A percentile compares a stretch with the other conserved stretches of the same genome.
Evolutionary conservation across 1,140 invertebrate species (phyloP).

Genomic region (Lethrus apterus): DNA sequence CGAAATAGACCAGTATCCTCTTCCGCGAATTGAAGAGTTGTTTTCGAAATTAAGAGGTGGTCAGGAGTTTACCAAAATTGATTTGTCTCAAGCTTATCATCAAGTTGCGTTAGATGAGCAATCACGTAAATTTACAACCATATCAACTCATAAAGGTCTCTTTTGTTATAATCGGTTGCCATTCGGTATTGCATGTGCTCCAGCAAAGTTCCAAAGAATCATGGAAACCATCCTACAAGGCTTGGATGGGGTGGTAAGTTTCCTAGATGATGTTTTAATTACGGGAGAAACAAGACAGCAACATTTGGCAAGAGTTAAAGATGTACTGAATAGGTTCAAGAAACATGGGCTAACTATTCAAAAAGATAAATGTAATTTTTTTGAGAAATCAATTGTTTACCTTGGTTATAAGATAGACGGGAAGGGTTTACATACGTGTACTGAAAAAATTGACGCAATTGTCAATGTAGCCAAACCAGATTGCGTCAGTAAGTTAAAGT

Average conservation of each 20-base stretch:
- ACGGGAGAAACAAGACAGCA: slow-evolving; percentile 23
- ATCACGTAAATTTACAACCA: slow-evolving; percentile 10
- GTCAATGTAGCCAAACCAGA: slow-evolving; percentile 24
- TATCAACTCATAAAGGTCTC: slow-evolving; percentile 19
- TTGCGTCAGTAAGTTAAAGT: slow-evolving; percentile 28
- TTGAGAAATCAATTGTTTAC: slow-evolving; percentile 4
- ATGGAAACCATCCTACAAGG: slow-evolving; percentile 34
- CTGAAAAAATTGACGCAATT: slow-evolving; percentile 28
- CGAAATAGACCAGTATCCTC: slow-evolving; percentile 35
- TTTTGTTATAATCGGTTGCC: slow-evolving; percentile 39
- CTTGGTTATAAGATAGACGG: slow-evolving; percentile 10
- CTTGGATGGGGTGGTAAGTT: slow-evolving; percentile 27
- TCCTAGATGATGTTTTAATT: slow-evolving; percentile 38
- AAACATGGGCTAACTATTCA: slow-evolving; percentile 30
- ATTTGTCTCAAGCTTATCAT: slow-evolving; percentile 37
- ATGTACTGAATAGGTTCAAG: slow-evolving; percentile 17
- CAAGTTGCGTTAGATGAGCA: slow-evolving; percentile 32
- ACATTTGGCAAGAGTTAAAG: slow-evolving; percentile 20
- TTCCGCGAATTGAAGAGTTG: slow-evolving; percentile 34
- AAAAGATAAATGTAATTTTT: slow-evolving; percentile 13
- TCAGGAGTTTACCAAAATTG: slow-evolving; percentile 32
- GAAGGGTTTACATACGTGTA: slow-evolving; percentile 4
- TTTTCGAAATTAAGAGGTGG: slow-evolving; percentile 27
- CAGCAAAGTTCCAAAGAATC: slow-evolving; percentile 39
- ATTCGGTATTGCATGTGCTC: slow-evolving; percentile 42